A percentile compares a stretch with the other conserved stretches of the same genome.
These are phyloP conservation scores for Myiothlypis chrysogaster DNA, from an alignment of 2,797 vertebrate genomes.

Conservation along the genomic window DNA sequence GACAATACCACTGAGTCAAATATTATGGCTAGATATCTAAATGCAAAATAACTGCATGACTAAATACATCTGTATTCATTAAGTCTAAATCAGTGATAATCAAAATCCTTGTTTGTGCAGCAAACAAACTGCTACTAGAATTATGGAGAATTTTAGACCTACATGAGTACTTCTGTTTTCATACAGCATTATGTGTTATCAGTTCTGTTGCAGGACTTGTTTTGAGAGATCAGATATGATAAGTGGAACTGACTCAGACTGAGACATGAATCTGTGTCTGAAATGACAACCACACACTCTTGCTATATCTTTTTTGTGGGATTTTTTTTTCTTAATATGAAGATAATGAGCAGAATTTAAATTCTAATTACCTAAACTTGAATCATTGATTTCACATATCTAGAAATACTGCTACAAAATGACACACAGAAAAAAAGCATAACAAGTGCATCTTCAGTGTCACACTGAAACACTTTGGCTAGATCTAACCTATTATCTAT, in stretches of 20 bases:
- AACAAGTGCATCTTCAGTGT: not conserved
- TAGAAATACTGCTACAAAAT: not conserved
- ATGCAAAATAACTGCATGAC: constrained; percentile 11
- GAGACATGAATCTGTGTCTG: not conserved
- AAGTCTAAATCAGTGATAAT: not conserved
- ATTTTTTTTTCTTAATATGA: not conserved
- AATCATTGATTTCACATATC: not conserved
- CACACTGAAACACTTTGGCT: not conserved
- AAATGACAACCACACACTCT: not conserved
- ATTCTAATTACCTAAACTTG: not conserved
- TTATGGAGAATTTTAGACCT: not conserved
- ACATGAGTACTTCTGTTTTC: not conserved
- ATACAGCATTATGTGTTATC: not conserved
- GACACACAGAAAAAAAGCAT: not conserved
- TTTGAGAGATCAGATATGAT: not conserved
- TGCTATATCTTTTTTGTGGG: not conserved
- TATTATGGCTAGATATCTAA: constrained; percentile 15
- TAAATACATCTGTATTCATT: constrained; percentile 28
- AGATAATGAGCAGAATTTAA: not conserved
- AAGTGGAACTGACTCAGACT: not conserved
- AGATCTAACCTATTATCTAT: not conserved
- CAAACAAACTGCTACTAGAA: not conserved
- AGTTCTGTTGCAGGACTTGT: not conserved
- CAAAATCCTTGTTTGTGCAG: not conserved
- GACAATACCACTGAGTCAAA: not conserved